A percentile compares a stretch with the other conserved stretches of the same genome.
Conservation (phyloP, 2,888 invertebrate species). For the Epistrophe eligans region DNA sequence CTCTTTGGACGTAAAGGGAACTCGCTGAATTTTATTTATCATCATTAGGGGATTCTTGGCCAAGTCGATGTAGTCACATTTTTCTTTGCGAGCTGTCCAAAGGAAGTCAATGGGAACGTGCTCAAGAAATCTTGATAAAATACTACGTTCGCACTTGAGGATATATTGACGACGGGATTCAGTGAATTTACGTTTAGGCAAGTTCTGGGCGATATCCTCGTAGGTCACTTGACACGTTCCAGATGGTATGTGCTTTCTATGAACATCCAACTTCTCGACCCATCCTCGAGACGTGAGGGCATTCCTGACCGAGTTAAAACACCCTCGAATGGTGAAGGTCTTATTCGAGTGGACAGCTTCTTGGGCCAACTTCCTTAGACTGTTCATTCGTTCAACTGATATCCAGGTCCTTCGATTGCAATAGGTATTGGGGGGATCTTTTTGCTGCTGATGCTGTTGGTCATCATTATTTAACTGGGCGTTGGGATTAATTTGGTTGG, state of each 20-base stretch:
- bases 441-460: slow-evolving; percentile 19
- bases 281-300: slow-evolving; percentile 90
- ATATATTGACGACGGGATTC: slow-evolving; percentile 85
- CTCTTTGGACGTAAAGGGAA: slow-evolving; percentile 96
- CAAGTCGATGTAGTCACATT: slow-evolving; percentile 84
- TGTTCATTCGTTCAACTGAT: slow-evolving; percentile 87
- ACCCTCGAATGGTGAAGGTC: slow-evolving; percentile 89
- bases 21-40: slow-evolving; percentile 92
- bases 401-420: slow-evolving; percentile 85
- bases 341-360: slow-evolving; percentile 87
- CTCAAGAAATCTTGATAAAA: slow-evolving; percentile 90
- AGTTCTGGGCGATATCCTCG: slow-evolving; percentile 82
- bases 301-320: slow-evolving; percentile 89
- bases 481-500: slow-evolving; percentile 11
- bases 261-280: slow-evolving; percentile 84
- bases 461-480: slow-evolving; percentile 15
- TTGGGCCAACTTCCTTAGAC: slow-evolving; percentile 87
- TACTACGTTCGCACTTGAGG: slow-evolving; percentile 88
- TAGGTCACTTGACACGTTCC: slow-evolving; percentile 80
- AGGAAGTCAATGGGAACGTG: slow-evolving; percentile 93
- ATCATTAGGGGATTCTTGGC: slow-evolving; percentile 86
- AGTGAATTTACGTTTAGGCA: slow-evolving; percentile 82
- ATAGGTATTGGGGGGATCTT: slow-evolving; percentile 48
- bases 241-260: slow-evolving; percentile 80
- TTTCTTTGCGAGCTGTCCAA: slow-evolving; percentile 95